These are phyloP conservation scores for Oscheius myriophilus DNA, from an alignment of 2,888 invertebrate species.

Conservation along the genomic window DNA sequence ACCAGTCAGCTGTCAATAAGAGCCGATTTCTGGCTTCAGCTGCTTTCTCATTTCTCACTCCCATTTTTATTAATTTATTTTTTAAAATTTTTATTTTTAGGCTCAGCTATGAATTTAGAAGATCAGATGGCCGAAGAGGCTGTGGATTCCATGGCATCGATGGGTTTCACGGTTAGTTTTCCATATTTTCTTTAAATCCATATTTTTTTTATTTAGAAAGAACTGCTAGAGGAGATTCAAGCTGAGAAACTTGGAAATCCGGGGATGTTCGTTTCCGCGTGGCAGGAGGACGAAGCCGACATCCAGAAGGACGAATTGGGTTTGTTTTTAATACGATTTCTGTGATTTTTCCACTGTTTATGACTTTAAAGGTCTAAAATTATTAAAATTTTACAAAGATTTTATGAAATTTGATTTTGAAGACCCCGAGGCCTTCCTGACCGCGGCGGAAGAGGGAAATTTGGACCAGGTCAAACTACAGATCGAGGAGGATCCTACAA, in stretches of 20 bases:
- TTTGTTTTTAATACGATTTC: constrained; percentile 1
- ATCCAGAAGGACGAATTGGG: constrained; percentile 46
- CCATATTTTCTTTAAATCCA: neutral
- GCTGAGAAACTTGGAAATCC: constrained; percentile 14
- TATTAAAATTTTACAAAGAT: neutral
- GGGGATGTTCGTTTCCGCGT: constrained; percentile 67
- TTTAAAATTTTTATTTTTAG: too few relatives aligned
- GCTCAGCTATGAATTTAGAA: too few relatives aligned
- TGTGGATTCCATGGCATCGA: too few relatives aligned
- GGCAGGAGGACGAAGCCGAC: constrained; percentile 65
- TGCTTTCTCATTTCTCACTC: too few relatives aligned
- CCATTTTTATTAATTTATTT: too few relatives aligned
- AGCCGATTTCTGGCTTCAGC: too few relatives aligned
- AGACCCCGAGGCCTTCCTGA: constrained; percentile 31
- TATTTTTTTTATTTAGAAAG: constrained; percentile 9
- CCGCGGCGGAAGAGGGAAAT: constrained; percentile 40
- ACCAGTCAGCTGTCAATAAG: too few relatives aligned
- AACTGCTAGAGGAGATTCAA: constrained; percentile 9
- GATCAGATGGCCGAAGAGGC: too few relatives aligned
- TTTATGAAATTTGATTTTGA: too few relatives aligned
- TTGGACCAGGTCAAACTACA: neutral
- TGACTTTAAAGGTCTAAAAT: neutral
- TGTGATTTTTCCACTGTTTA: neutral
- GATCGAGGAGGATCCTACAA: neutral
- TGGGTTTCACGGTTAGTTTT: too few relatives aligned